Conservation (phyloP, 1,140 invertebrate species). For the Galendromus occidentalis region DNA sequence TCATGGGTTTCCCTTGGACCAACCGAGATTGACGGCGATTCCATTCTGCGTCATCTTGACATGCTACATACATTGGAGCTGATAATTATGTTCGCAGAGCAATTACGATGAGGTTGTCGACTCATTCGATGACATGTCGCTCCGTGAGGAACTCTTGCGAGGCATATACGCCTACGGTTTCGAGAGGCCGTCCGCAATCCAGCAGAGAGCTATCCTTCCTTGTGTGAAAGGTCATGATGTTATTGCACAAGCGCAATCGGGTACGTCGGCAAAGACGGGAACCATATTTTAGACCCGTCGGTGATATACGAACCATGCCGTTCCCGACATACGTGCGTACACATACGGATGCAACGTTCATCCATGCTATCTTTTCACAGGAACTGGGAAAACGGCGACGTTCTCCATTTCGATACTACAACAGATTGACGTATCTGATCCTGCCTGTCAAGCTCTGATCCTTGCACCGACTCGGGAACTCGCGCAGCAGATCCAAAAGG, state of each 20-base stretch:
- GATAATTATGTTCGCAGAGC: slow-evolving; percentile 22
- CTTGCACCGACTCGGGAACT: slow-evolving; percentile 79
- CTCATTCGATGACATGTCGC: slow-evolving; percentile 95
- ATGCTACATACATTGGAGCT: not conserved
- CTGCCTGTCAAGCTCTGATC: slow-evolving; percentile 38
- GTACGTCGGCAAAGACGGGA: not conserved
- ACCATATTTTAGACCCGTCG: not conserved
- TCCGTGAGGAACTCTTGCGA: slow-evolving; percentile 58
- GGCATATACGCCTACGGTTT: slow-evolving; percentile 99
- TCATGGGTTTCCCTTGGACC: not conserved
- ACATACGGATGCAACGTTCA: not conserved
- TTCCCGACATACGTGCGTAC: not conserved
- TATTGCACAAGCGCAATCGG: slow-evolving; percentile 94
- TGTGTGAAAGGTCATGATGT: slow-evolving; percentile 78
- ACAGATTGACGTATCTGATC: slow-evolving; percentile 31
- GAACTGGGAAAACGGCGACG: slow-evolving; percentile 98
- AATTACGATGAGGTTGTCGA: slow-evolving; percentile 66
- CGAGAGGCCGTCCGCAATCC: slow-evolving; percentile 98
- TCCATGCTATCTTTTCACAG: slow-evolving; percentile 23
- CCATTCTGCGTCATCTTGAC: not conserved
- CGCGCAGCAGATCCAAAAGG: slow-evolving; percentile 82
- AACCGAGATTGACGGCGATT: not conserved
- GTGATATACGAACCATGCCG: not conserved
- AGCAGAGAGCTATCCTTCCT: slow-evolving; percentile 94
- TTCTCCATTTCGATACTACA: slow-evolving; percentile 98